Base-by-base conservation (phyloP, 2,888 invertebrate genomes). In the Oxytorus armatus region DNA sequence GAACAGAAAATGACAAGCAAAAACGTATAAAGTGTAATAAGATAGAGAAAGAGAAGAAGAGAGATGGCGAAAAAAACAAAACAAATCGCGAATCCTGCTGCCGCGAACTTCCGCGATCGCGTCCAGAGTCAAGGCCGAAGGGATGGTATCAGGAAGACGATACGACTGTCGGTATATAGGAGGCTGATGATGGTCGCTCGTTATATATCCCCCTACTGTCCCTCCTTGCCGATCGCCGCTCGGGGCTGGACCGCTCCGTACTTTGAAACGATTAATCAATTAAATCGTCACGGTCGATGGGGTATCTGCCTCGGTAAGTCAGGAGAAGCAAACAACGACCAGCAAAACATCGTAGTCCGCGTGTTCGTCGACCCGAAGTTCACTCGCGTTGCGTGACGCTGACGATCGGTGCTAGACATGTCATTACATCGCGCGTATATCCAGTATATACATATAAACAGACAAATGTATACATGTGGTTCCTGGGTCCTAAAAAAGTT, bases 311-410 rank as follows among this genome's bases (percentile, higher is more conserved):
- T n/a, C 59, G 21, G 63, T 18, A 69, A 39, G 29, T 33, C n/a
- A 49, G 57, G 49, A 44, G 69, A 23, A 49, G 70, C 33, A 68
- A 23, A 63, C 44, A n/a, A 36, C 39, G 53, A 21, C 53, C 23
- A 36, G 33, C 33, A 51, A 42, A 57, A 68, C 75, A 55, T 49
- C 47, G 49, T 10, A 23, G 39, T 44, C 79, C 83, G 82, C 77
- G 73, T 84, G 82, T 81, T 82, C 83, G 65, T 74, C 79, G 77
- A 85, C 75, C 83, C 79, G 70, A 75, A 85, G 84, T 76, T 79
- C 76, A 80, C 69, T 82, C 79, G 77, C 81, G 78, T 88, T 85
- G 89, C 90, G 87, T 89, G 89, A 89, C 85, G 86, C 82, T 81
- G 66, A 77, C 85, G 85, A 87, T 88, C 83, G 83, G 77, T 70